phyloP scores from a whole-genome alignment of 2,113 vertebrate genomes.

The Melanostigma gelatinosum region DNA sequence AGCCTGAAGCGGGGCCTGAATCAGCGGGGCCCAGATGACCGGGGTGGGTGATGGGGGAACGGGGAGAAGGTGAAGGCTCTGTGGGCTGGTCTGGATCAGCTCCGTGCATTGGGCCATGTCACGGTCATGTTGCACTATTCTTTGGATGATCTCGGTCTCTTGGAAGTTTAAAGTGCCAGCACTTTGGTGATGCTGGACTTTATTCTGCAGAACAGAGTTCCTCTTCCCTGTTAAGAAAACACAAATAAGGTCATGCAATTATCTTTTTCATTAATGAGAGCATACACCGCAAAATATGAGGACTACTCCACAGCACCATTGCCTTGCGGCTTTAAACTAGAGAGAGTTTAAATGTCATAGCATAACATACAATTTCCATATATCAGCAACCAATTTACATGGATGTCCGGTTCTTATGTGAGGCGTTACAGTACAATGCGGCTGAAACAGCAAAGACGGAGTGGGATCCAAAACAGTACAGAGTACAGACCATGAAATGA shows the following conservation, averaged over 20 bases:
- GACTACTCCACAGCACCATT: neutral
- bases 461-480: neutral
- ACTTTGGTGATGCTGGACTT: constrained; percentile 97
- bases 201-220: constrained; percentile 95
- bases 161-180: constrained; percentile 94
- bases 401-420: neutral
- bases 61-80: constrained; percentile 52
- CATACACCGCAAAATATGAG: neutral
- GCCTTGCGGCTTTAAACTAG: neutral
- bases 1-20: constrained; percentile 94
- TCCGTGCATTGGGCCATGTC: constrained; percentile 97
- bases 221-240: constrained; percentile 89
- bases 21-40: constrained; percentile 94
- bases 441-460: neutral
- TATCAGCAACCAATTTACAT: neutral
- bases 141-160: constrained; percentile 98
- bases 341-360: neutral
- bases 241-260: neutral
- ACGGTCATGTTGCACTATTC: constrained; percentile 97
- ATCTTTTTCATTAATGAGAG: neutral
- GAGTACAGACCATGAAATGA: neutral
- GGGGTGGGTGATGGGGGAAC: constrained; percentile 85
- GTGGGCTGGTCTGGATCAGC: constrained; percentile 83
- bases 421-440: neutral
- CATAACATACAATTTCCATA: neutral